Conservation (phyloP, 2,888 invertebrate genomes). For the Odontomyia ornata region DNA sequence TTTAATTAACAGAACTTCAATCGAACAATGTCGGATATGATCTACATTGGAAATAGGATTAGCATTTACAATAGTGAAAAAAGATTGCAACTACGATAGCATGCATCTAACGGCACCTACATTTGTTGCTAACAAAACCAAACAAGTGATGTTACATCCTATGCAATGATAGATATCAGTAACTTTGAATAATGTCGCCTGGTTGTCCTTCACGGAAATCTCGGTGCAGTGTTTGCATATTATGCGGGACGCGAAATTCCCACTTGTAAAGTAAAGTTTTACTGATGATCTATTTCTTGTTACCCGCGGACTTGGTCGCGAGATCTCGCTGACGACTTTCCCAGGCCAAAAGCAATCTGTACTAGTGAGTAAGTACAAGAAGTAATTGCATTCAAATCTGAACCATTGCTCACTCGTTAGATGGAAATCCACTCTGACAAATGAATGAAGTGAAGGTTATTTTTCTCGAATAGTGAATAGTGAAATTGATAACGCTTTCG, state of each 20-base stretch:
- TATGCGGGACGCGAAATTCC: slow-evolving; percentile 29
- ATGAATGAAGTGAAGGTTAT: slow-evolving; percentile 41
- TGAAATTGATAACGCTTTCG: slow-evolving; percentile 40
- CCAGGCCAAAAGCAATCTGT: background rate
- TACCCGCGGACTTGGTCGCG: background rate
- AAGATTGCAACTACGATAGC: background rate
- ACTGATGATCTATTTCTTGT: slow-evolving; percentile 36
- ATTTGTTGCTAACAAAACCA: background rate
- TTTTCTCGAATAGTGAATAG: slow-evolving; percentile 30
- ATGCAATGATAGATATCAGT: background rate
- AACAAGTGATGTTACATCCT: background rate
- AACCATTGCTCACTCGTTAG: slow-evolving; percentile 28
- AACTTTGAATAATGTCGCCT: slow-evolving; percentile 28
- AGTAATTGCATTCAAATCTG: slow-evolving; percentile 26
- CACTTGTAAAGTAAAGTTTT: slow-evolving; percentile 31
- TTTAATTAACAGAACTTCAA: background rate
- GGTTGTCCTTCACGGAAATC: slow-evolving; percentile 20
- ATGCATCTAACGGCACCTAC: slow-evolving; percentile 8
- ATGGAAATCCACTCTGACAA: slow-evolving; percentile 32
- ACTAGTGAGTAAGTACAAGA: background rate
- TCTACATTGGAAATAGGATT: slow-evolving; percentile 9
- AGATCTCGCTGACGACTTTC: background rate
- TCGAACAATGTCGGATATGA: slow-evolving; percentile 2
- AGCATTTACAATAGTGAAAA: background rate
- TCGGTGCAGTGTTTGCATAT: background rate